phyloP scores from a whole-genome alignment of 2,113 vertebrate genomes.

The Ptyas mucosa region DNA sequence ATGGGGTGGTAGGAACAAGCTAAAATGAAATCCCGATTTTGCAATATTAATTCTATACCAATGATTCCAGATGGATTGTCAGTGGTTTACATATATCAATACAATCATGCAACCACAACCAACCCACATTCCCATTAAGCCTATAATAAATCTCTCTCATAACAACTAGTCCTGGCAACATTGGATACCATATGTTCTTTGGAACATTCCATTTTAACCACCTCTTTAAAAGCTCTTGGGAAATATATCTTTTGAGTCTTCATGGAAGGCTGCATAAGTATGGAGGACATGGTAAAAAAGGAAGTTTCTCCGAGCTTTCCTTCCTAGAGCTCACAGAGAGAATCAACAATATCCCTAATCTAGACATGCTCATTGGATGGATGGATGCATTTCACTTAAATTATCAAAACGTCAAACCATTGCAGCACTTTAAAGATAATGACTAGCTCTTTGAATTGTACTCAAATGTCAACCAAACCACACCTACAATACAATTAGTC shows the following conservation, averaged over 20 bases:
- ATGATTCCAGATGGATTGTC: neutral
- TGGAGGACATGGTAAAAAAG: neutral
- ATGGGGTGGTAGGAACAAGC: neutral
- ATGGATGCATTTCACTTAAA: neutral
- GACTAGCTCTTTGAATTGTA: neutral
- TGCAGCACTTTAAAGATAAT: neutral
- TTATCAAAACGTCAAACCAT: neutral
- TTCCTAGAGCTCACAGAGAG: neutral
- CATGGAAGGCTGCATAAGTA: neutral
- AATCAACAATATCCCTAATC: neutral
- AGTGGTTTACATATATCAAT: neutral
- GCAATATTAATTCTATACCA: neutral
- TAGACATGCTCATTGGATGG: neutral
- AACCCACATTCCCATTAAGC: neutral
- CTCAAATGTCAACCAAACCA: neutral
- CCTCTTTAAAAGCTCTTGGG: neutral
- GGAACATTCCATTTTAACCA: neutral
- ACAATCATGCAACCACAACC: neutral
- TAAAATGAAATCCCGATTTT: neutral
- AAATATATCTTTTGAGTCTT: neutral
- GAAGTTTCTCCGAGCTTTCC: neutral
- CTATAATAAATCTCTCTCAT: neutral
- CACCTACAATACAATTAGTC: neutral
- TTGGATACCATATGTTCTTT: neutral
- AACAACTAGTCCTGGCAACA: neutral